Evolutionary conservation across 2,797 vertebrate species (phyloP).

Genomic region (Threskiornis aethiopicus): DNA sequence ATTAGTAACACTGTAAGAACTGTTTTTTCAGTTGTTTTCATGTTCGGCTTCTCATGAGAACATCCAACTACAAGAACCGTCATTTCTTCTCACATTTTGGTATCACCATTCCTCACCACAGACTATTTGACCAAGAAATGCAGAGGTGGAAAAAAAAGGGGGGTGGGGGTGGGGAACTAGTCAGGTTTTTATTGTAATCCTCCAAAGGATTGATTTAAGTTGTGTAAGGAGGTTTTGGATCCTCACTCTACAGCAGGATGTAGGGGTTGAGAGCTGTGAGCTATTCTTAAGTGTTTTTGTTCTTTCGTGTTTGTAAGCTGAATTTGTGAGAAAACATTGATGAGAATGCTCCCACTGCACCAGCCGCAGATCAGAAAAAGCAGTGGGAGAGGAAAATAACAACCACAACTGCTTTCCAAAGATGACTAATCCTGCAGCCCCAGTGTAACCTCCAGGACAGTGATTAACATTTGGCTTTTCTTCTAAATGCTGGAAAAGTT

Average conservation of each 20-base stretch:
- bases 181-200: not conserved
- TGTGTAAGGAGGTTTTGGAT: conserved; percentile 27
- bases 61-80: not conserved
- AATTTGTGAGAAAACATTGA: conserved; percentile 49
- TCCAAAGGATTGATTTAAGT: conserved; percentile 1
- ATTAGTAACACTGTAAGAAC: not conserved
- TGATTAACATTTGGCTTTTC: conserved; percentile 7
- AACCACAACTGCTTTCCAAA: conserved; percentile 48
- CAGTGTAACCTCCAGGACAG: conserved; percentile 22
- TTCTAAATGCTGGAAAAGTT: conserved; percentile 24
- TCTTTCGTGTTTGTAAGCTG: conserved; percentile 20
- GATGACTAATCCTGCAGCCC: conserved; percentile 31
- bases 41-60: not conserved
- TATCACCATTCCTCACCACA: not conserved
- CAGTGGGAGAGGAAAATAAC: conserved; percentile 47
- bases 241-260: not conserved
- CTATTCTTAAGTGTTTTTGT: conserved; percentile 36
- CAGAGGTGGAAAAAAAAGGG: not conserved
- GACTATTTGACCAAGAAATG: not conserved
- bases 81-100: not conserved
- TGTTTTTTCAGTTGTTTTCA: not conserved
- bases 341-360: conserved; percentile 38
- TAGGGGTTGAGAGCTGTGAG: not conserved
- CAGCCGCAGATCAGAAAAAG: conserved; percentile 27
- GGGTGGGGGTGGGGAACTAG: not conserved